Evolutionary conservation across 2,113 vertebrate species (phyloP).

Genomic region (Agapornis roseicollis): DNA sequence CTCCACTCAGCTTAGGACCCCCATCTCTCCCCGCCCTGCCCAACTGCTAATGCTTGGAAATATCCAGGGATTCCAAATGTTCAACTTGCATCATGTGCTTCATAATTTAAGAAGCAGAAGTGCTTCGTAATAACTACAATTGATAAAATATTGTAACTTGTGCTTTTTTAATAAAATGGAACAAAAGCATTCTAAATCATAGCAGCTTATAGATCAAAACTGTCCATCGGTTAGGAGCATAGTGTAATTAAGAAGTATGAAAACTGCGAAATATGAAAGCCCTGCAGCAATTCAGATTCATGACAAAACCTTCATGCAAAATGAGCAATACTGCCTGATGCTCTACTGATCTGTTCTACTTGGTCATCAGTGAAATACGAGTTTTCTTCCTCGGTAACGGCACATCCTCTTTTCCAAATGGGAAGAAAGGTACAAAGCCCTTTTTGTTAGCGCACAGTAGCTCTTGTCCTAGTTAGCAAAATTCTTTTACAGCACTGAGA

Average conservation of each 20-base stretch:
- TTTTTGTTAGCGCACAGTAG: neutral
- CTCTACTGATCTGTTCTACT: neutral
- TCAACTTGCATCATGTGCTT: neutral
- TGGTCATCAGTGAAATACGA: neutral
- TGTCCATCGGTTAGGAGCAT: neutral
- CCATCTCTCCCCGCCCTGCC: accelerated
- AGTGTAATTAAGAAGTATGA: neutral
- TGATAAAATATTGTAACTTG: conserved; percentile 24
- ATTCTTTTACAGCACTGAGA: conserved; percentile 45
- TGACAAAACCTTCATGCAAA: neutral
- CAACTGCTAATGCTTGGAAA: neutral
- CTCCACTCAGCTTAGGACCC: neutral
- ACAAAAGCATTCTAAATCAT: conserved; percentile 22
- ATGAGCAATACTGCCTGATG: neutral
- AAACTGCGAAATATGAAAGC: neutral
- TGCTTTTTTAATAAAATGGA: conserved; percentile 50
- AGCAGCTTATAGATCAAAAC: neutral
- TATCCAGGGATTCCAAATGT: neutral
- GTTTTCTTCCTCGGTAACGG: neutral
- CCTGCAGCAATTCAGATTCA: neutral
- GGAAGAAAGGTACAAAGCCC: neutral
- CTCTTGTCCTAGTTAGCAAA: conserved; percentile 40
- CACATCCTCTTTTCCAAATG: neutral
- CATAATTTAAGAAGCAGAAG: neutral
- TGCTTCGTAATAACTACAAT: neutral